Base-by-base conservation (phyloP, 1,140 invertebrate species). In the Monomorium pharaonis region DNA sequence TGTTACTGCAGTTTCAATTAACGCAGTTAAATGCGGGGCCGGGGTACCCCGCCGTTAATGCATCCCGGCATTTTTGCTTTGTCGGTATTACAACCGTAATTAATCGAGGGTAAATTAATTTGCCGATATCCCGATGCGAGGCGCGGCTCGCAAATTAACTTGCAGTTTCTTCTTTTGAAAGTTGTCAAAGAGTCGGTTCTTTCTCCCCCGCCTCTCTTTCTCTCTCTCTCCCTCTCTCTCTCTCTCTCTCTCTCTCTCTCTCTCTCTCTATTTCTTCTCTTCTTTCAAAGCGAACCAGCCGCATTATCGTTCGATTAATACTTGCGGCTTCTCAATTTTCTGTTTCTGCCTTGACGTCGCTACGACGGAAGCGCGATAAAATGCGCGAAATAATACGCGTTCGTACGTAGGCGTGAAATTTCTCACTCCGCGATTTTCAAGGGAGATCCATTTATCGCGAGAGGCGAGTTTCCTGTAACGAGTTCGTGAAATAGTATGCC, bases 1-100 rank as follows among this genome's bases (percentile, higher is more conserved):
- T 83, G 78, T 72, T 74, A 60, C 78, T 74, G 54, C 42, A 72
- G n/a, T 74, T 83, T 83, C 42, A 72, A 83, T 83, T 83, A 83
- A 83, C 67, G 78, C 78, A 83, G 67, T 83, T 74, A 83, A 83
- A 74, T 37, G 62, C 47, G 78, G 24, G n/a, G 3, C 24, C 24
- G 12, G 18, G n/a, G n/a, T n/a, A n/a, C 14, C 18, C 67, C 7
- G 6, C 63, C 49, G 37, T 72, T 74, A 72, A 83, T 58, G 42
- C 67, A n/a, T 58, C 21, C 75, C 51, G 37, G 24, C 51, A 72
- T 83, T 83, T 83, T 83, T 83, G 67, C 78, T 83, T 74, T 83
- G 78, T 83, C 78, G 78, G 37, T 14, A 83, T 83, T 72, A 47
- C 51, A 74, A 37, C 51, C 37, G 51, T 83, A 83, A 72, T 83